Evolutionary conservation across 1,140 invertebrate genomes (phyloP), one percentile per base, ranked within the genome.

Genomic region (Myzus persicae): DNA sequence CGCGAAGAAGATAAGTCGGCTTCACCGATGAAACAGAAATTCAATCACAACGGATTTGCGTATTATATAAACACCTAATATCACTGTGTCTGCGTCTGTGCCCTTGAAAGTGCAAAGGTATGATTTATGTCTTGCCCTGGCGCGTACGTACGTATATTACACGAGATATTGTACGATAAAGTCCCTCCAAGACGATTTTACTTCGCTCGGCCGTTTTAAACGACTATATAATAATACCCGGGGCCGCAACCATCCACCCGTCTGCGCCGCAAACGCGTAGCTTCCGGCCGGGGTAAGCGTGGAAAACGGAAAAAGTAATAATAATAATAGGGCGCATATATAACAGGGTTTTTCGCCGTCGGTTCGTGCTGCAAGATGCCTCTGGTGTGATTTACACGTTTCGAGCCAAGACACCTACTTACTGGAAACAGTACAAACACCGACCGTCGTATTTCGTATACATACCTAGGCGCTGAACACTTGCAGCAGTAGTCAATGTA

Each of bases 231-330:
- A 36, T 76, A 76, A 76, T 76, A n/a, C 31, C 31, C 59, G 14
- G 4, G 31, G 59, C 59, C 59, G n/a, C 31, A 76, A n/a, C 59
- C 59, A n/a, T 76, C 14, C 59, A n/a, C 59, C 59, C 59, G 59
- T 76, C 59, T 14, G 4, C n/a, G 9, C 59, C 59, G 31, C n/a
- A n/a, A 8, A 14, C 59, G 59, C 59, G 31, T 76, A n/a, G 59
- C 59, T 76, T 76, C 59, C 59, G 59, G 59, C 20, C n/a, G 59
- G 59, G 31, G 59, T 76, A 76, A 76, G 31, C 59, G 59, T 6
- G 4, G 59, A 76, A n/a, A 76, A 76, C 59, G 59, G 59, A 76
- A 76, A 76, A 76, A 76, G 59, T 76, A 76, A 76, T 76, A 76
- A 76, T 67, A 67, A 67, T 76, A 76, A 76, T 76, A 76, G 59